Evolutionary conservation across 2,888 invertebrate species (phyloP), one percentile per base, ranked within the genome.

Genomic region (Archaeoteleia sp.): DNA sequence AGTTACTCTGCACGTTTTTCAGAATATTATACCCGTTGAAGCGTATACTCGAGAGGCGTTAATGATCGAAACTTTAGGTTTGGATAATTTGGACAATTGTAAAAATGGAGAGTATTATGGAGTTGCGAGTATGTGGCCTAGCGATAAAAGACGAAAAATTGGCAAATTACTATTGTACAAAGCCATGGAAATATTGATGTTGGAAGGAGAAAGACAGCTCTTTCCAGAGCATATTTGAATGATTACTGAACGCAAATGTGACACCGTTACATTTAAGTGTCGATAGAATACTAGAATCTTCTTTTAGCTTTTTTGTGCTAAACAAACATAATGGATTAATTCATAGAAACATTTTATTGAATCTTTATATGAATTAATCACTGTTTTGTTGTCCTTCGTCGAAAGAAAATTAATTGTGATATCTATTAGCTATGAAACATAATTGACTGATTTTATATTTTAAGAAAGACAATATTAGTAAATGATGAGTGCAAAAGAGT

Each of bases 1-100:
- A n/a, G n/a, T n/a, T n/a, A n/a, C n/a, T n/a, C n/a, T 98, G 0
- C 95, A 95, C 76, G 89, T 96, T 35, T 98, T 96, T 82, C 95
- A 95, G 77, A 96, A 96, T 83, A 91, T 93, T 0, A 92, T 95
- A 42, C 93, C 96, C 0, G 94, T 92, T 0, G 98, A 98, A 84
- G 98, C 98, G 0, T 95, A 93, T 74, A 96, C 96, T 0, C 88
- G 97, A 68, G 98, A 98, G 85, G 97, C 97, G 0, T 91, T 95
- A 6, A 97, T 98, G 90, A 96, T 98, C 9, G 95, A 95, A 75
- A 95, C 95, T 0, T 83, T 98, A 4, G 93, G 93, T 0, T 76
- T 94, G 2, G 84, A 88, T 0, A 92, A 93, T 78, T 85, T 97
- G 71, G 93, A 91, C 25, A 97, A 97, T 85, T 85, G 90, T 10